Evolutionary conservation across 2,888 invertebrate species (phyloP), one percentile per base, ranked within the genome.

Genomic region (Galerucella nymphaeae): DNA sequence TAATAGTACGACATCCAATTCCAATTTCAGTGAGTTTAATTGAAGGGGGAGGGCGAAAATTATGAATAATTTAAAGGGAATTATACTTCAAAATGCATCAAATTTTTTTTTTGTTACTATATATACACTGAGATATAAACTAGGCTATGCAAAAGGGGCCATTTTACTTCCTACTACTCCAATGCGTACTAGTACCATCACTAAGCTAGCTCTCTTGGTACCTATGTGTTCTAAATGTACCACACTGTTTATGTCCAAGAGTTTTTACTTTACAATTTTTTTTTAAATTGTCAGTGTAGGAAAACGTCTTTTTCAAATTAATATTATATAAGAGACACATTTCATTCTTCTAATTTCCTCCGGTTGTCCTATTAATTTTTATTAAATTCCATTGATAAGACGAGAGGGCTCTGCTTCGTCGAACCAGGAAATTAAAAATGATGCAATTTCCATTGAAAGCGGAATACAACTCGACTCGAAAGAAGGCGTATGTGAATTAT

Each of bases 361-460:
- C n/a, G n/a, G 59, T 59, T 38, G 30, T 59, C 30, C 16, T 16
- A 59, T 30, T 59, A 59, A 59, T 59, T 59, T 59, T 59, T 59
- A 59, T 38, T 59, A 38, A 59, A 38, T 59, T 59, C n/a, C 53
- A 53, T 53, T 18, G 16, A 16, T 13, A 38, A n/a, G 23, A 14
- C n/a, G 59, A 23, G 23, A 20, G 11, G 57, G 58, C 14, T 59
- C 38, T 9, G 53, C 59, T 30, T n/a, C 38, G 23, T 38, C 59
- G 59, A 38, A 59, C n/a, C 59, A 59, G 59, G 59, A 59, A 59
- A 59, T 59, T 59, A 59, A 59, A 59, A 30, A 59, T 59, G 59
- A 59, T 59, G 59, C 59, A 59, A 59, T 59, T 59, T 30, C 38
- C 59, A 59, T 30, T 59, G 23, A 38, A 59, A 59, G 14, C 38